Evolutionary conservation across 2,888 invertebrate genomes (phyloP).

Genomic region (Chamaedrilus cognettii): DNA sequence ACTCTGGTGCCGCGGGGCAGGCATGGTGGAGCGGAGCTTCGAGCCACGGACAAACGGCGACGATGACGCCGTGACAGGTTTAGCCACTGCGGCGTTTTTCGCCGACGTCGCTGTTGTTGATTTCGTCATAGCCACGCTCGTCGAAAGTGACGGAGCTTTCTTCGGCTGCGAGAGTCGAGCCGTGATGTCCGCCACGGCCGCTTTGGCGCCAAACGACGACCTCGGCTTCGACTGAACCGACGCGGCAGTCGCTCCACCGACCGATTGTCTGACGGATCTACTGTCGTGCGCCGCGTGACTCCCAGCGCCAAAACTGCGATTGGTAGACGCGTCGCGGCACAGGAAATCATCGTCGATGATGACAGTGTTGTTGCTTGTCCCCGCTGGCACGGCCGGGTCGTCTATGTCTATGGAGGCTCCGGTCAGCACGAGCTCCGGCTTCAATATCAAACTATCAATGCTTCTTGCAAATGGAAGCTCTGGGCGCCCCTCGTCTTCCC

Average conservation of each 20-base stretch:
- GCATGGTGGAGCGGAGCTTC: slow-evolving; percentile 33
- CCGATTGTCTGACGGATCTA: too few relatives aligned
- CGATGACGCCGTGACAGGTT: slow-evolving; percentile 7
- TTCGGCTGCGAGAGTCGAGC: slow-evolving; percentile 8
- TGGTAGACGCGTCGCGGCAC: neutral
- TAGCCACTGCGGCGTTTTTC: neutral
- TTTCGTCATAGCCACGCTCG: neutral
- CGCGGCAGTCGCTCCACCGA: neutral
- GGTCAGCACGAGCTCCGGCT: slow-evolving; percentile 17
- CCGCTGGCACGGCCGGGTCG: neutral
- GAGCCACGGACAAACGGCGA: slow-evolving; percentile 35
- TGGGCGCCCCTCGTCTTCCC: neutral
- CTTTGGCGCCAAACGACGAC: neutral
- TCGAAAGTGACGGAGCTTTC: neutral
- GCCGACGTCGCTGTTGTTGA: neutral
- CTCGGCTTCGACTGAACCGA: neutral
- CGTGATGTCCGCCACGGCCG: slow-evolving; percentile 5
- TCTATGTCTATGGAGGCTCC: slow-evolving; percentile 14
- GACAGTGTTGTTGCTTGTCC: neutral
- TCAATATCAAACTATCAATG: slow-evolving; percentile 34
- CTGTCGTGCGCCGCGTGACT: neutral
- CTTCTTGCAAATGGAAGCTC: slow-evolving; percentile 29
- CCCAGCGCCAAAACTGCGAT: neutral
- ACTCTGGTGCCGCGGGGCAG: slow-evolving; percentile 34
- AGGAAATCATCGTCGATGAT: neutral